Evolutionary conservation across 2,797 vertebrate species (phyloP), one percentile per base, ranked within the genome.

Genomic region (Brachyrhaphis roseni): DNA sequence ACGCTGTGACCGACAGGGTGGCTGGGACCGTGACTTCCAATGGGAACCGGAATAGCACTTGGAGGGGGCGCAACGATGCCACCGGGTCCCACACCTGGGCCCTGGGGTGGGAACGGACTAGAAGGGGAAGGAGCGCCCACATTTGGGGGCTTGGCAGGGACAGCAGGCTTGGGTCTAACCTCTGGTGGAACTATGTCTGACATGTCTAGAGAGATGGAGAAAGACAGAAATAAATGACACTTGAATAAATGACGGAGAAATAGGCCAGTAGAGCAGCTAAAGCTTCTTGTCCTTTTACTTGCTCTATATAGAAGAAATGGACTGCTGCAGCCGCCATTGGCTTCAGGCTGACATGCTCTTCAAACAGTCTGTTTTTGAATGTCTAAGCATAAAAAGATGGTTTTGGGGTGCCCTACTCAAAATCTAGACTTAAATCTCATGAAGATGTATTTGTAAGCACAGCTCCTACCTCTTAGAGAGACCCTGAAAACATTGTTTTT

Each of bases 101-200:
- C 90, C 72, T 94, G 94, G 43, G 92, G 92, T 5, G 95, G 88
- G 73, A 91, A 97, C 72, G 96, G 91, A 72, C 74, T 91, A 43
- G 91, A 89, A 28, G 92, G 91, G 12, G 94, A 92, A 15, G 92
- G 89, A 39, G 85, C 93, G 41, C 90, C 94, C 77, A 96, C 96
- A 84, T 95, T 95, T 15, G 95, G 90, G 31, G 98, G 98, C 87
- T 99, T 99, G 93, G 97, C 97, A 0, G 98, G 98, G 78, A 99
- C 97, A 0, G 82, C 97, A 11, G 98, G 98, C 88, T 99, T 99
- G 86, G 97, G 97, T 95, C 96, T 96, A 0, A 97, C 94, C 89
- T 99, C 98, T 72, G 97, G 97, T 81, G 96, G 96, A 88, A 98
- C 97, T 80, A 98, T 84, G 94, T 99, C 98, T 83, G 98, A 98